Conservation (phyloP, 2,797 vertebrate species). For the Odontamblyopus rebecca region DNA sequence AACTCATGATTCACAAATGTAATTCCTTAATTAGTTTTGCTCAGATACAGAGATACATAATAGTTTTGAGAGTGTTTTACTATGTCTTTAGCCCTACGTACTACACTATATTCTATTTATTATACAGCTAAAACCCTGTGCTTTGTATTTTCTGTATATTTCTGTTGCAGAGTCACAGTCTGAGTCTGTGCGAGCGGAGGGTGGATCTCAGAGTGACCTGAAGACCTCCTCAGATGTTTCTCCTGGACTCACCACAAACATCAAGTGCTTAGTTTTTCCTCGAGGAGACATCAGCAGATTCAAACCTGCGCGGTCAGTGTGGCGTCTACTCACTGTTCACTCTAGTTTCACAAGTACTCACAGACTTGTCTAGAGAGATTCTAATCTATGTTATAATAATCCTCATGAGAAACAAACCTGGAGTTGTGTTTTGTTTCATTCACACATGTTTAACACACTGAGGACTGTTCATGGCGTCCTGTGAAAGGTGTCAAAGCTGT, state of each 20-base stretch:
- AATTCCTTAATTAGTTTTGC: too few relatives aligned
- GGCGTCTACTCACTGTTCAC: background rate
- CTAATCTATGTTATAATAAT: too few relatives aligned
- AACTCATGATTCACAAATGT: too few relatives aligned
- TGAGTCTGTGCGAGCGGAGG: background rate
- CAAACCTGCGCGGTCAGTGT: slow-evolving; percentile 81
- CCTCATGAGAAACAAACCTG: too few relatives aligned
- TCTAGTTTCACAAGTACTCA: background rate
- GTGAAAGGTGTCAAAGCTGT: background rate
- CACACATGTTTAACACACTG: too few relatives aligned
- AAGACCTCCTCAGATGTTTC: background rate
- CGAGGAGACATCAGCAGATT: slow-evolving; percentile 86
- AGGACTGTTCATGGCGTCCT: too few relatives aligned
- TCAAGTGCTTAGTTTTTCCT: slow-evolving; percentile 89
- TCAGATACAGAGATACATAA: too few relatives aligned
- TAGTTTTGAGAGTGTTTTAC: too few relatives aligned
- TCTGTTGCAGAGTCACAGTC: slow-evolving; percentile 33
- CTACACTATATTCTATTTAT: background rate
- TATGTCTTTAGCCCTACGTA: too few relatives aligned
- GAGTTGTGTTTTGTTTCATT: too few relatives aligned
- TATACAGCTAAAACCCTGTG: background rate
- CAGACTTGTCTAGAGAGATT: background rate
- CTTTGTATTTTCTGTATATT: background rate
- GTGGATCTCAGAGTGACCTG: slow-evolving; percentile 7
- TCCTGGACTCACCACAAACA: slow-evolving; percentile 68